Percentiles rank a stretch among this genome's conserved stretches.
phyloP scores from a whole-genome alignment of 2,797 vertebrate genomes.

The Manis javanica region DNA sequence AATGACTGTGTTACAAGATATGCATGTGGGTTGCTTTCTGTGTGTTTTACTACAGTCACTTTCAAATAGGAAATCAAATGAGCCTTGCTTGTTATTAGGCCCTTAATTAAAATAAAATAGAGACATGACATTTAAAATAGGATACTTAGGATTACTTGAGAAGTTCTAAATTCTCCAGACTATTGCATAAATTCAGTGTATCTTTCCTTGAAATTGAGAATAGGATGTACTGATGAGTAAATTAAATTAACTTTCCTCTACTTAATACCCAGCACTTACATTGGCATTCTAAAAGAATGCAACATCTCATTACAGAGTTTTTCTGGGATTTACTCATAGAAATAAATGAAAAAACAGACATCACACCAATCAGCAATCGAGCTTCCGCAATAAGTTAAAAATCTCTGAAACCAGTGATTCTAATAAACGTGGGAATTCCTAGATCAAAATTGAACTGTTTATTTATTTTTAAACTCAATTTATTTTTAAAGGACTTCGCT shows the following conservation, averaged over 20 bases:
- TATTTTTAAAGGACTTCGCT: background rate
- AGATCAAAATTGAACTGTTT: background rate
- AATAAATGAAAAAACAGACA: background rate
- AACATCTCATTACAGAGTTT: background rate
- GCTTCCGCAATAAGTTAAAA: background rate
- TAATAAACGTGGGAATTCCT: background rate
- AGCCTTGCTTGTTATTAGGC: constrained; percentile 3
- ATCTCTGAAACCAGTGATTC: background rate
- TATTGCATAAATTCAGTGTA: background rate
- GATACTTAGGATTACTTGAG: background rate
- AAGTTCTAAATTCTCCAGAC: background rate
- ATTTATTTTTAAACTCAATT: background rate
- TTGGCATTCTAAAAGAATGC: background rate
- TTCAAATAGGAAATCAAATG: background rate
- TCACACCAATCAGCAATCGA: background rate
- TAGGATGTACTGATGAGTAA: background rate
- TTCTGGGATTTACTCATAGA: background rate
- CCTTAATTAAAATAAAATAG: constrained; percentile 27
- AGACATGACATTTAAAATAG: background rate
- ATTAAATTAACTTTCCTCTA: background rate
- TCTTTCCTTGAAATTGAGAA: background rate
- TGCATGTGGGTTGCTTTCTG: background rate
- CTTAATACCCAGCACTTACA: background rate
- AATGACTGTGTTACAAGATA: background rate
- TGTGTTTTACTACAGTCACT: background rate